Evolutionary conservation across 2,113 vertebrate genomes (phyloP), one percentile per base, ranked within the genome.

Genomic region (Nycticorax nycticorax): DNA sequence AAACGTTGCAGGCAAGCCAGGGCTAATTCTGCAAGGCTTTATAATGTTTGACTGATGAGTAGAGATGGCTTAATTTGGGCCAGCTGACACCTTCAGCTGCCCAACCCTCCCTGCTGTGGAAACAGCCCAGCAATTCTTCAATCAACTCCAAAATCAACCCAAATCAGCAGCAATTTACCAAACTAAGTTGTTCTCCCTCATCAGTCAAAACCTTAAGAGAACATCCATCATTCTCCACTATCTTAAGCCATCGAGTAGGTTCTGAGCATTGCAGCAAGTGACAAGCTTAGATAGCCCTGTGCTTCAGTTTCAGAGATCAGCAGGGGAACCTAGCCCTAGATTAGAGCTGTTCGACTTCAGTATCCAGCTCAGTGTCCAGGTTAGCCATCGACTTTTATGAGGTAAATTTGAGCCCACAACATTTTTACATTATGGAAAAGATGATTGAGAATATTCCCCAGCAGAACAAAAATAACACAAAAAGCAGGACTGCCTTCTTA

Each of bases 401-500:
- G 33, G 64, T 62, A 60, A 66, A 66, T 1, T 59, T 59, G 47
- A 89, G 66, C 56, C 53, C 47, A 76, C 39, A 84, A 12, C 23
- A 8, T 37, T 76, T 57, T 32, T 24, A 47, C 43, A 19, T 69
- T 22, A 45, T 12, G 64, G 93, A 94, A 95, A 87, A 77, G 37
- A 78, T 87, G 80, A 92, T 68, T 30, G 45, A 57, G 67, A 89
- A 67, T 23, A 35, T 43, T 59, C 30, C 30, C n/a, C 5, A 1
- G 41, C 41, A 62, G 45, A 84, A 77, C 18, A 81, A 74, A 95
- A 95, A 79, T 47, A 92, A 35, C 23, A 66, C 64, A 81, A 50
- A 89, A 93, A 84, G 50, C 24, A 85, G 60, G 24, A 96, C 81
- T 79, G 32, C 81, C 64, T 94, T 87, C 84, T 92, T 69, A 87